phyloP scores from a whole-genome alignment of 1,140 invertebrate species.

The Tyrophagus putrescentiae region DNA sequence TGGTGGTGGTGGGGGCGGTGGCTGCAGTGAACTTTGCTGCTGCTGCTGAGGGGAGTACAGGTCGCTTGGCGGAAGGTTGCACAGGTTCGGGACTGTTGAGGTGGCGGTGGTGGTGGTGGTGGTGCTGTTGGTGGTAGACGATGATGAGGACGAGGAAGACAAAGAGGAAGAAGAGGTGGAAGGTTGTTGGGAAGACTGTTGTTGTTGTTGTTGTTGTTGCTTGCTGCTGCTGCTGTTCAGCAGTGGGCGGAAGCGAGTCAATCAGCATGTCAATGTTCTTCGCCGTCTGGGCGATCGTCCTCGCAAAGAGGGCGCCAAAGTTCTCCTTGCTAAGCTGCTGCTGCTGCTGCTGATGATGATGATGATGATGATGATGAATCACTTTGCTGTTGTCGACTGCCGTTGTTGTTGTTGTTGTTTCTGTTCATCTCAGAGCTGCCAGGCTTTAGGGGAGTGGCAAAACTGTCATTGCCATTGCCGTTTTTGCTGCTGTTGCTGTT shows the following conservation, averaged over 20 bases:
- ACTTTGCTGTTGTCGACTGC: not conserved
- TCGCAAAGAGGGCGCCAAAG: conserved; percentile 47
- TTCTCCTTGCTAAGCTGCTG: not conserved
- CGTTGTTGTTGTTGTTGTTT: not conserved
- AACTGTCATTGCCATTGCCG: not conserved
- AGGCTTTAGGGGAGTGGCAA: too few species aligned
- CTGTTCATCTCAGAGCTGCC: too few species aligned
- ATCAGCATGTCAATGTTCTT: conserved; percentile 96
- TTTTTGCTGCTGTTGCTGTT: not conserved
- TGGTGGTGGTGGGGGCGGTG: too few species aligned
- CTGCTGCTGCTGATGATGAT: not conserved
- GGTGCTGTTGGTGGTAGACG: too few species aligned
- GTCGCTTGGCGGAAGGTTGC: too few species aligned
- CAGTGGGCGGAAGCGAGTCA: conserved; percentile 89
- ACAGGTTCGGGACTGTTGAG: too few species aligned
- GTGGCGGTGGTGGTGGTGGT: too few species aligned
- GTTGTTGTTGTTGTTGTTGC: not conserved
- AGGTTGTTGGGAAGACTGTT: not conserved
- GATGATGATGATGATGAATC: not conserved
- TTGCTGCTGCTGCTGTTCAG: conserved; percentile 56
- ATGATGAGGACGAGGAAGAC: too few species aligned
- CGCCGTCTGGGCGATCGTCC: conserved; percentile 66
- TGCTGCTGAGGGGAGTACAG: too few species aligned
- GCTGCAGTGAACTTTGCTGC: too few species aligned
- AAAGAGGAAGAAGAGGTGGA: too few species aligned